phyloP scores from a whole-genome alignment of 1,140 invertebrate species.

The Saccostrea cuccullata region DNA sequence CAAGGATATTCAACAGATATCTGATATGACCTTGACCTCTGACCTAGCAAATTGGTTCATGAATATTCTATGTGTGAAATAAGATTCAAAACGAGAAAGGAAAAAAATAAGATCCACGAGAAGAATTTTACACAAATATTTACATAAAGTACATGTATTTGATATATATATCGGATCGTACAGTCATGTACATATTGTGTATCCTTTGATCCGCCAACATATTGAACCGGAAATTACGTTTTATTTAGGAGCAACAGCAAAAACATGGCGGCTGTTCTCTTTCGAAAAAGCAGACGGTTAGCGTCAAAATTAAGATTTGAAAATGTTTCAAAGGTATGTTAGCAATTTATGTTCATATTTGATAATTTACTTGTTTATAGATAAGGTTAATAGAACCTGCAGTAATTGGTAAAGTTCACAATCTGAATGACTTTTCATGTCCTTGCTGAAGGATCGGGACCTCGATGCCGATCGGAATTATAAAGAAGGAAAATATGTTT shows the following conservation, averaged over 20 bases:
- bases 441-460: not conserved
- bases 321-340: constrained; percentile 27
- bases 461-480: not conserved
- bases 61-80: too few relatives aligned
- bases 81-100: too few relatives aligned
- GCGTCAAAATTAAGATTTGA: constrained; percentile 43
- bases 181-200: too few relatives aligned
- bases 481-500: not conserved
- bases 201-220: not conserved
- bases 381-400: not conserved
- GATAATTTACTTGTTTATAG: not conserved
- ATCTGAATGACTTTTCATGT: not conserved
- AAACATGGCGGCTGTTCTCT: constrained; percentile 55
- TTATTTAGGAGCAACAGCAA: constrained; percentile 30
- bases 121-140: too few relatives aligned
- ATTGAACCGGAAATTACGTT: not conserved
- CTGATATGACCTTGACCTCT: too few relatives aligned
- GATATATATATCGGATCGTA: too few relatives aligned
- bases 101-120: too few relatives aligned
- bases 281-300: constrained; percentile 50
- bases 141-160: too few relatives aligned
- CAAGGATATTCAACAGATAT: too few relatives aligned
- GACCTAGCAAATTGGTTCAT: too few relatives aligned
- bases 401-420: too few relatives aligned
- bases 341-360: not conserved